These are phyloP conservation scores for Sarcophaga carnaria DNA, from an alignment of 2,888 invertebrate genomes.

Conservation along the genomic window DNA sequence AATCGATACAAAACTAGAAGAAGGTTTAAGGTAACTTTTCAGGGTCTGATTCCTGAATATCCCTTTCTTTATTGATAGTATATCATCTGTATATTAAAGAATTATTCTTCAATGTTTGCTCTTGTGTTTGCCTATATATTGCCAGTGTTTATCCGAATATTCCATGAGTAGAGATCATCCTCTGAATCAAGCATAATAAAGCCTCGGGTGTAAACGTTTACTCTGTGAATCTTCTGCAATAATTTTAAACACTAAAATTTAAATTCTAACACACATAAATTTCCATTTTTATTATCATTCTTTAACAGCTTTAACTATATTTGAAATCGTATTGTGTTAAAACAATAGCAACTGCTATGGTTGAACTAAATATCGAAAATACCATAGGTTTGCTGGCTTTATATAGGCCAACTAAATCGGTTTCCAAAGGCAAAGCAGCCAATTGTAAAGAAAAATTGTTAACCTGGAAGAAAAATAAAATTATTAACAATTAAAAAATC, in stretches of 20 bases:
- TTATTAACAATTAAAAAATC: background rate
- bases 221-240: background rate
- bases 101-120: no score
- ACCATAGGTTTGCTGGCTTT: slow-evolving; percentile 2
- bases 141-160: no score
- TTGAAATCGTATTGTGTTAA: slow-evolving; percentile 58
- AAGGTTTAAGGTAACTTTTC: no score
- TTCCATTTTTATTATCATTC: no score
- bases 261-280: background rate
- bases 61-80: no score
- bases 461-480: slow-evolving; percentile 23
- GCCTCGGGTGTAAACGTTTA: no score
- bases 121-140: no score
- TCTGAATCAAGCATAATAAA: no score
- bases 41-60: no score
- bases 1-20: no score
- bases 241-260: background rate
- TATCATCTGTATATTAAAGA: no score
- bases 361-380: slow-evolving; percentile 36
- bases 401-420: slow-evolving; percentile 33
- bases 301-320: slow-evolving; percentile 5
- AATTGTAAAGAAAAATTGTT: slow-evolving; percentile 39
- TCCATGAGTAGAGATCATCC: no score
- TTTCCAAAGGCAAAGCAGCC: slow-evolving; percentile 27
- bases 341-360: slow-evolving; percentile 39